phyloP scores from a whole-genome alignment of 2,113 vertebrate species.

The Plestiodon gilberti region DNA sequence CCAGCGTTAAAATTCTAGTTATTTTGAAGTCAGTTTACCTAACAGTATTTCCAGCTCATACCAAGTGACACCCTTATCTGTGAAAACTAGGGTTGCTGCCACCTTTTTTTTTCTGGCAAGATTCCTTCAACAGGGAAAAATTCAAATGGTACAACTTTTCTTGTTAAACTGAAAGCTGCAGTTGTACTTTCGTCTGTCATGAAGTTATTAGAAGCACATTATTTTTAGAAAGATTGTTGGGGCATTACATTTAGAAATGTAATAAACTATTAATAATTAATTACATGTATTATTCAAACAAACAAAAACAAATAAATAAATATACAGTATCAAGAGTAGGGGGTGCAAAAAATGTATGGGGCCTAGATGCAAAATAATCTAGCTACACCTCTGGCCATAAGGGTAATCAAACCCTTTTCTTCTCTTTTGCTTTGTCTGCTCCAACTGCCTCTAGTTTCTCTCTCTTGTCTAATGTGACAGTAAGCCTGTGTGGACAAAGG shows the following conservation, averaged over 20 bases:
- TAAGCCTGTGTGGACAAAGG: neutral
- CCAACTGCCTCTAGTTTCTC: neutral
- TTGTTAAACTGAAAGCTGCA: neutral
- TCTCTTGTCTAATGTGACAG: neutral
- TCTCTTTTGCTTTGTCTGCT: neutral
- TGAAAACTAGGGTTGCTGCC: constrained; percentile 6
- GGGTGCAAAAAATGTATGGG: too few species aligned
- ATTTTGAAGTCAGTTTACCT: constrained; percentile 47
- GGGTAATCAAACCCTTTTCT: neutral
- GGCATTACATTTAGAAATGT: too few species aligned
- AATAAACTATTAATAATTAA: too few species aligned
- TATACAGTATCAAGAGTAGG: too few species aligned
- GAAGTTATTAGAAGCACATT: neutral
- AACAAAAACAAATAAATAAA: too few species aligned
- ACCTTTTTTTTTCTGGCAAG: too few species aligned
- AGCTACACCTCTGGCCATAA: too few species aligned
- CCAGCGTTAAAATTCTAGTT: constrained; percentile 48
- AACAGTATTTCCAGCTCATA: constrained; percentile 51
- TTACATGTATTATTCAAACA: too few species aligned
- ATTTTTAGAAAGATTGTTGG: too few species aligned
- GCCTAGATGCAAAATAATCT: too few species aligned
- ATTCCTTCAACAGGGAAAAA: too few species aligned
- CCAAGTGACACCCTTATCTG: constrained; percentile 34
- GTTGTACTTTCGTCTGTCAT: neutral
- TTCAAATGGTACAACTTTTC: neutral